These are phyloP conservation scores for Guaruba guarouba DNA, from an alignment of 2,113 vertebrate species.

Conservation along the genomic window DNA sequence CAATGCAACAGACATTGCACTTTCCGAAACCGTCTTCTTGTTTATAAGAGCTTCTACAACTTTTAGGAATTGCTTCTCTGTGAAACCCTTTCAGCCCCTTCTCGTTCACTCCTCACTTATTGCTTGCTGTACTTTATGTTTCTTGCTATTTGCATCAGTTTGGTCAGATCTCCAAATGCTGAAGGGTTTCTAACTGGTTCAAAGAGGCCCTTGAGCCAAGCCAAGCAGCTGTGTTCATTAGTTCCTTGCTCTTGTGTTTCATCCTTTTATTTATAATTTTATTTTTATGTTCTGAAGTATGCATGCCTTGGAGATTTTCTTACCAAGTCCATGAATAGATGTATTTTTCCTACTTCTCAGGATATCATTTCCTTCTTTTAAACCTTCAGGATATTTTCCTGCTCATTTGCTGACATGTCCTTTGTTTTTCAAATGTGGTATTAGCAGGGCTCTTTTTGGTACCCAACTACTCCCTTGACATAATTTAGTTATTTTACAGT, in stretches of 20 bases:
- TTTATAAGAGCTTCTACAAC: not conserved
- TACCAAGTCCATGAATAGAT: constrained; percentile 11
- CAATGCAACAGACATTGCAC: not conserved
- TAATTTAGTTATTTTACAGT: not conserved
- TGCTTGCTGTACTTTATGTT: not conserved
- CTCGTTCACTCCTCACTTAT: not conserved
- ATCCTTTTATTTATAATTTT: not conserved
- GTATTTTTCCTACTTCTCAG: not conserved
- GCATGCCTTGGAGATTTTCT: constrained; percentile 49
- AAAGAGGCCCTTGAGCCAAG: constrained; percentile 25
- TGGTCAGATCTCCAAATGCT: constrained; percentile 3
- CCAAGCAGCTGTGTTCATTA: constrained; percentile 45
- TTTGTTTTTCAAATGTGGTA: constrained; percentile 25
- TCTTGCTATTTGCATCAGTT: not conserved
- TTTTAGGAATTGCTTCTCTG: not conserved
- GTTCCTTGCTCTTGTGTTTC: constrained; percentile 26
- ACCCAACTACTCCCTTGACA: not conserved
- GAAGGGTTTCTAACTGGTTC: constrained; percentile 29
- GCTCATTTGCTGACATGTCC: constrained; percentile 32
- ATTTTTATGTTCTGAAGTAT: constrained; percentile 47
- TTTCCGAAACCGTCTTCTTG: not conserved
- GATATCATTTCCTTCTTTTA: constrained; percentile 35
- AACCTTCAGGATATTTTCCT: constrained; percentile 50
- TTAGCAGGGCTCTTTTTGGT: not conserved
- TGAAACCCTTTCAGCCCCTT: not conserved